Percentiles rank a stretch among this genome's conserved stretches.
phyloP scores from a whole-genome alignment of 2,888 invertebrate species.

The Dilophus febrilis region DNA sequence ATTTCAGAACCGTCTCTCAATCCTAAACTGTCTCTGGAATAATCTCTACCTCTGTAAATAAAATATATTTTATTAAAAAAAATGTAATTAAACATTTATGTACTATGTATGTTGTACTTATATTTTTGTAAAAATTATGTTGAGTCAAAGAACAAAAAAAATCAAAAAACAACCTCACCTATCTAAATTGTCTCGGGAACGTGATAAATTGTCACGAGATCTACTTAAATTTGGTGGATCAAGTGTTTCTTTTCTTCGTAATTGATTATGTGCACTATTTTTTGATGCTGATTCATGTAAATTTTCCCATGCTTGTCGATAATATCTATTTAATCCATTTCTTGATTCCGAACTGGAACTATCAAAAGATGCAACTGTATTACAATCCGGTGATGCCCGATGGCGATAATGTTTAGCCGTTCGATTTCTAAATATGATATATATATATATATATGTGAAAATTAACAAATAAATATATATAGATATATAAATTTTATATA shows the following conservation, averaged over 20 bases:
- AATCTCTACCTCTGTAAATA: constrained; percentile 21
- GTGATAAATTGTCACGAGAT: constrained; percentile 27
- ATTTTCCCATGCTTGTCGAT: constrained; percentile 86
- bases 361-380: constrained; percentile 78
- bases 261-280: constrained; percentile 35
- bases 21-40: constrained; percentile 22
- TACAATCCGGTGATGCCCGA: constrained; percentile 77
- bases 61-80: too few relatives aligned
- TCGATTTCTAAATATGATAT: constrained; percentile 41
- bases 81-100: too few relatives aligned
- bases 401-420: constrained; percentile 77
- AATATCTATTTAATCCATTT: constrained; percentile 66
- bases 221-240: constrained; percentile 41
- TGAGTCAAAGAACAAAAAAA: too few relatives aligned
- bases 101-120: too few relatives aligned
- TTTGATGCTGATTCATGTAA: constrained; percentile 64
- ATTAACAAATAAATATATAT: too few relatives aligned
- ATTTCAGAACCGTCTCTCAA: constrained; percentile 59
- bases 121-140: too few relatives aligned
- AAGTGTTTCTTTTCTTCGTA: constrained; percentile 51
- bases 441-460: too few relatives aligned
- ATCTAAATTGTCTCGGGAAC: constrained; percentile 29
- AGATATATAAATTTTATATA: too few relatives aligned
- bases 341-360: constrained; percentile 75
- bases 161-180: too few relatives aligned